These are phyloP conservation scores for Oegoconia quadripuncta DNA, from an alignment of 2,888 invertebrate species.

Conservation along the genomic window DNA sequence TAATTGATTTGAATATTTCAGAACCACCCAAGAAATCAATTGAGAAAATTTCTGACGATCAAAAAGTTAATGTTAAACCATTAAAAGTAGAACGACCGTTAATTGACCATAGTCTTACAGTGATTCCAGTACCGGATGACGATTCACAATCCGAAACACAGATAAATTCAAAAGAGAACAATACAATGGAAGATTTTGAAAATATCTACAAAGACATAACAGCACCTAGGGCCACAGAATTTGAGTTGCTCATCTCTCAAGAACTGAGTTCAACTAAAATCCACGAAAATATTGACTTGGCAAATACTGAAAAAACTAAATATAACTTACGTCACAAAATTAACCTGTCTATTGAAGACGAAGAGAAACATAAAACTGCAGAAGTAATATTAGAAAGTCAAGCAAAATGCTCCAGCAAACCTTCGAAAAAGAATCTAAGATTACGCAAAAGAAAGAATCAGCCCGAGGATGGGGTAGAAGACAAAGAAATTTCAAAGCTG, in stretches of 20 bases:
- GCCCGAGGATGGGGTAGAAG: conserved; percentile 21
- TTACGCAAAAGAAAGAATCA: conserved; percentile 43
- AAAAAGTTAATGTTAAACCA: conserved; percentile 5
- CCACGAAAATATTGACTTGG: not conserved
- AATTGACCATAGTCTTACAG: no score
- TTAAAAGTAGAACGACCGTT: conserved; percentile 1
- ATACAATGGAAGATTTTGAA: conserved; percentile 61
- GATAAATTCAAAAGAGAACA: conserved; percentile 16
- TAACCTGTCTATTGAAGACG: conserved; percentile 3
- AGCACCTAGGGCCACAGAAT: conserved; percentile 54
- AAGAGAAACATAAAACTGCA: conserved; percentile 16
- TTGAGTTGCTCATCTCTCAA: conserved; percentile 49
- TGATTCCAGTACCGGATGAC: not conserved
- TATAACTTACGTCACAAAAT: conserved; percentile 49
- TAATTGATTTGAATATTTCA: conserved; percentile 13
- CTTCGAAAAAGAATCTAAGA: conserved; percentile 42
- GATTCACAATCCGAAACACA: conserved; percentile 7
- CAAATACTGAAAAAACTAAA: conserved; percentile 23
- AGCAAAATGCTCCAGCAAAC: conserved; percentile 38
- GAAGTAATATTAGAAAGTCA: conserved; percentile 33
- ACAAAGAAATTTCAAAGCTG: conserved; percentile 36
- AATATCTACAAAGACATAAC: conserved; percentile 59
- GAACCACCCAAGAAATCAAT: conserved; percentile 1
- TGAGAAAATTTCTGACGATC: not conserved
- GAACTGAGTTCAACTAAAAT: conserved; percentile 18